These are phyloP conservation scores for Epicampocera succincta DNA, from an alignment of 2,888 invertebrate species.

Conservation along the genomic window DNA sequence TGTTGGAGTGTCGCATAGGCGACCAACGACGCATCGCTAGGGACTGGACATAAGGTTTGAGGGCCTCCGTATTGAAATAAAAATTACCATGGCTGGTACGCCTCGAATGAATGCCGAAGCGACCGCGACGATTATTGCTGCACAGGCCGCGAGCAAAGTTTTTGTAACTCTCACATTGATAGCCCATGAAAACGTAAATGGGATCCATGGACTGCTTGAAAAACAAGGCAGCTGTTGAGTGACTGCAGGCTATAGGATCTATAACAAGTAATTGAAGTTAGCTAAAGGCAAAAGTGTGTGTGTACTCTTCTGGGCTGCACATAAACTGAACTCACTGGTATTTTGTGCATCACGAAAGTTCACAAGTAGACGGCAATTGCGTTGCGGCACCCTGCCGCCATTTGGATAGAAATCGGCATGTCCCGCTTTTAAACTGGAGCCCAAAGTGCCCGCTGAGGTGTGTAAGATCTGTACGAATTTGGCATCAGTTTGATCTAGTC, in stretches of 20 bases:
- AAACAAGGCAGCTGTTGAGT: constrained; percentile 79
- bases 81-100: constrained; percentile 75
- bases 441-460: constrained; percentile 79
- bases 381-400: constrained; percentile 79
- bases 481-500: constrained; percentile 78
- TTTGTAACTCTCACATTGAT: constrained; percentile 76
- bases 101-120: constrained; percentile 79
- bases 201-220: constrained; percentile 80
- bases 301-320: background rate
- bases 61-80: constrained; percentile 75
- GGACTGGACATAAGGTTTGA: constrained; percentile 74
- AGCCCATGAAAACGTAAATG: constrained; percentile 76
- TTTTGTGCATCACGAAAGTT: constrained; percentile 75
- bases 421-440: constrained; percentile 77
- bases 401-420: constrained; percentile 81
- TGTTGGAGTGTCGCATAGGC: constrained; percentile 17
- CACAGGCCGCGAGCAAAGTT: constrained; percentile 75
- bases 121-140: constrained; percentile 74
- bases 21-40: constrained; percentile 23
- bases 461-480: constrained; percentile 80
- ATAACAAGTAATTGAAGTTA: constrained; percentile 18
- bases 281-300: background rate
- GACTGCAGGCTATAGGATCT: constrained; percentile 80
- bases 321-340: constrained; percentile 74
- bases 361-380: constrained; percentile 76